Percentiles rank a stretch among this genome's conserved stretches.
These are phyloP conservation scores for Lasius platythorax DNA, from an alignment of 2,888 invertebrate genomes.

Conservation along the genomic window DNA sequence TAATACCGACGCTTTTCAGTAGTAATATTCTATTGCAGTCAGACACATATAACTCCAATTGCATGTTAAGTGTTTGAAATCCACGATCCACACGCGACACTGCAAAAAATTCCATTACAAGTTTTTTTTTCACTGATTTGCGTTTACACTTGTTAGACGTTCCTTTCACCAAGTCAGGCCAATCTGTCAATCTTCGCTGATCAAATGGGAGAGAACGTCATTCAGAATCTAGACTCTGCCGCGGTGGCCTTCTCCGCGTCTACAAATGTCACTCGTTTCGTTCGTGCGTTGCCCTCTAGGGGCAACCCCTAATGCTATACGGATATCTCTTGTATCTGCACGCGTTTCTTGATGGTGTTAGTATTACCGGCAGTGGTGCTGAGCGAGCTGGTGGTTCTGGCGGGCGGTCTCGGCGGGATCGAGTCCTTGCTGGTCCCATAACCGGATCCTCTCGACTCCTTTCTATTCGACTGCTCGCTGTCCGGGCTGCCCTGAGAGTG, in stretches of 20 bases:
- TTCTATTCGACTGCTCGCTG: conserved; percentile 57
- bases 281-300: conserved; percentile 82
- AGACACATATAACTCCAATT: background rate
- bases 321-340: conserved; percentile 93
- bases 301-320: conserved; percentile 89
- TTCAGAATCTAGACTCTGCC: conserved; percentile 81
- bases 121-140: background rate
- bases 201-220: background rate
- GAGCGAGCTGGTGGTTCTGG: conserved; percentile 83
- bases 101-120: background rate
- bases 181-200: background rate
- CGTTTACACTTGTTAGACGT: background rate
- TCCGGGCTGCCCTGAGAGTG: conserved; percentile 32
- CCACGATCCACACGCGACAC: background rate
- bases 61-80: background rate
- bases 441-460: conserved; percentile 57
- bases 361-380: conserved; percentile 75
- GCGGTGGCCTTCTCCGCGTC: conserved; percentile 75
- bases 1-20: conserved; percentile 1
- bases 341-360: conserved; percentile 91
- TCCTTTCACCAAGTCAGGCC: background rate
- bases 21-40: background rate
- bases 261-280: conserved; percentile 84
- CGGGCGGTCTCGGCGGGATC: conserved; percentile 83
- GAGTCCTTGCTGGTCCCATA: conserved; percentile 73